phyloP scores from a whole-genome alignment of 2,113 vertebrate genomes.

The Oryzias melastigma region DNA sequence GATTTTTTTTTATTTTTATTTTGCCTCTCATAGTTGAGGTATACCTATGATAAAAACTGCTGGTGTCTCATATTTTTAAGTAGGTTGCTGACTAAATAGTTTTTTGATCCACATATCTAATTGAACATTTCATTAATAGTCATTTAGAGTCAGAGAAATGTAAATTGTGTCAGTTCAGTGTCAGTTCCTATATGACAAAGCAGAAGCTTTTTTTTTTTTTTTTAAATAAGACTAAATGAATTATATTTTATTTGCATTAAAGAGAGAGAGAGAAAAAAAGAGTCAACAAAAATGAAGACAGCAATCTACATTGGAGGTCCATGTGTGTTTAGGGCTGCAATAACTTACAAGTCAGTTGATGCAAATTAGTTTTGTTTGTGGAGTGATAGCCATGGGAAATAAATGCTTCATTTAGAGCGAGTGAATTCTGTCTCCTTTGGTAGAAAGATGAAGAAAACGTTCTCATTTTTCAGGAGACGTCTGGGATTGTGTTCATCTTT shows the following conservation, averaged over 20 bases:
- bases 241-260: neutral
- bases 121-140: too few relatives aligned
- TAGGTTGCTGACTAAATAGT: too few relatives aligned
- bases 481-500: slow-evolving; percentile 41
- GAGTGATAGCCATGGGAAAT: slow-evolving; percentile 37
- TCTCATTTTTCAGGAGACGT: slow-evolving; percentile 15
- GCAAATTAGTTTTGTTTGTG: slow-evolving; percentile 14
- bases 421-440: slow-evolving; percentile 18
- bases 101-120: too few relatives aligned
- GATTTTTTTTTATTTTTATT: too few relatives aligned
- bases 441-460: slow-evolving; percentile 16
- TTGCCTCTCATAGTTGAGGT: too few relatives aligned
- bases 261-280: neutral
- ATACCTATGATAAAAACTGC: too few relatives aligned
- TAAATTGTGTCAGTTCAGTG: too few relatives aligned
- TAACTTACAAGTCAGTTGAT: slow-evolving; percentile 21
- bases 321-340: slow-evolving; percentile 13
- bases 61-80: too few relatives aligned
- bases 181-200: too few relatives aligned
- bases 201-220: too few relatives aligned
- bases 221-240: too few relatives aligned
- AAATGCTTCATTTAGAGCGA: slow-evolving; percentile 24
- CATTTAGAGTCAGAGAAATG: too few relatives aligned
- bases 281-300: slow-evolving; percentile 3
- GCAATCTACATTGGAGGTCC: slow-evolving; percentile 1